These are phyloP conservation scores for Lepilemur ruficaudatus DNA, from an alignment of 2,797 vertebrate species.

Conservation along the genomic window DNA sequence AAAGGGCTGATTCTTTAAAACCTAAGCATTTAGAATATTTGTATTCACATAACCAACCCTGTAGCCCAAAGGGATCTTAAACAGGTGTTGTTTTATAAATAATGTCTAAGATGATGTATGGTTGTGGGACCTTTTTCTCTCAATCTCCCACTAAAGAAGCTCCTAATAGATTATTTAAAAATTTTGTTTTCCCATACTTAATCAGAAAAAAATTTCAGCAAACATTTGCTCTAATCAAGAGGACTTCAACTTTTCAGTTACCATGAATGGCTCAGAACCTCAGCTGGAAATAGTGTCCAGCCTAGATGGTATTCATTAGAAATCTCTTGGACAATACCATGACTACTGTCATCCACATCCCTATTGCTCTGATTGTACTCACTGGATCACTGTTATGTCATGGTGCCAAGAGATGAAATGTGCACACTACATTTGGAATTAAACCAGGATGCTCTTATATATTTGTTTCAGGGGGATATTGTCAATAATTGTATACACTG, in stretches of 20 bases:
- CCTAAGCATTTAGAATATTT: slow-evolving; percentile 26
- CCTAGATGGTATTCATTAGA: neutral
- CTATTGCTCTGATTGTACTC: neutral
- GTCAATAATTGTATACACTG: neutral
- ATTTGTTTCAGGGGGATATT: neutral
- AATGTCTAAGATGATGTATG: slow-evolving; percentile 52
- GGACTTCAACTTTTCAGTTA: neutral
- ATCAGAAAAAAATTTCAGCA: neutral
- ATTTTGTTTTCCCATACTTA: neutral
- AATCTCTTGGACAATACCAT: neutral
- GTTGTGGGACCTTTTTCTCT: neutral
- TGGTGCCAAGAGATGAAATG: neutral
- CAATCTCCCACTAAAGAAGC: neutral
- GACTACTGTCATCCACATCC: neutral
- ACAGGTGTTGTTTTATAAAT: slow-evolving; percentile 56
- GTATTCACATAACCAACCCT: neutral
- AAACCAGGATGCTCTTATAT: neutral
- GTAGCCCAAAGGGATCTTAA: slow-evolving; percentile 35
- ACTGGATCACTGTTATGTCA: neutral
- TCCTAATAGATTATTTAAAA: neutral
- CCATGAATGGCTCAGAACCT: neutral
- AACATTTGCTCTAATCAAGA: neutral
- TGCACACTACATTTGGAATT: neutral
- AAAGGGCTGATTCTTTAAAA: slow-evolving; percentile 24
- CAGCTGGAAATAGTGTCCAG: neutral